Percentiles rank a stretch among this genome's conserved stretches.
These are phyloP conservation scores for Craterocephalus amniculus DNA, from an alignment of 2,797 vertebrate genomes.

Conservation along the genomic window DNA sequence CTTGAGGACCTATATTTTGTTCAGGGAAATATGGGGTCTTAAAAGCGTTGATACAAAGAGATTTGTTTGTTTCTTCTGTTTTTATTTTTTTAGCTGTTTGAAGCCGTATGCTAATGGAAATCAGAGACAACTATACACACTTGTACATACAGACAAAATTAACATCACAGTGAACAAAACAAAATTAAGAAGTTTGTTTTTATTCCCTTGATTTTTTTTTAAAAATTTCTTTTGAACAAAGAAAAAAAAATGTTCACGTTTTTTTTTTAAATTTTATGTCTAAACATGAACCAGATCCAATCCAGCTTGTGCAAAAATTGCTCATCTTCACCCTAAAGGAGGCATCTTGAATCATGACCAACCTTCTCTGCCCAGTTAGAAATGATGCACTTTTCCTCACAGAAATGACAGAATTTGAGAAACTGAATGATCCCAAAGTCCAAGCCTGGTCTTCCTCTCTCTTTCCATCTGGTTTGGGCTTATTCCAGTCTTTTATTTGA, in stretches of 20 bases:
- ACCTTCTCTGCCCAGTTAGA: constrained; percentile 21
- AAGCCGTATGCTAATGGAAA: constrained; percentile 61
- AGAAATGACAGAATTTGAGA: constrained; percentile 12
- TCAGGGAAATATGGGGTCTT: constrained; percentile 26
- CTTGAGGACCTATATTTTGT: constrained; percentile 54
- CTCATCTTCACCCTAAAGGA: constrained; percentile 49
- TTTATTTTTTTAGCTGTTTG: constrained; percentile 49
- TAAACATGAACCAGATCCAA: constrained; percentile 33
- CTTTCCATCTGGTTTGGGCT: constrained; percentile 30
- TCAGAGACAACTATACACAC: constrained; percentile 71
- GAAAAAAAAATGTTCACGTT: constrained; percentile 34
- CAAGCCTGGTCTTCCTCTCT: constrained; percentile 19
- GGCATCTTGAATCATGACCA: constrained; percentile 21
- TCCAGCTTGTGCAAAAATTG: constrained; percentile 75
- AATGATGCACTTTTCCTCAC: constrained; percentile 26
- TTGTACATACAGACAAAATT: constrained; percentile 67
- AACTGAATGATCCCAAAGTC: constrained; percentile 22
- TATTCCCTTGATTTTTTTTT: constrained; percentile 39
- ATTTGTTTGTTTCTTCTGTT: constrained; percentile 39
- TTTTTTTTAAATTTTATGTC: constrained; percentile 38
- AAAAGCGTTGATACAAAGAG: constrained; percentile 53
- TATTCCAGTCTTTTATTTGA: constrained; percentile 47
- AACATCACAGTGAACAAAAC: constrained; percentile 70
- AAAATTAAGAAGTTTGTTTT: constrained; percentile 43
- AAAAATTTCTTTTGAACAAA: constrained; percentile 52